Evolutionary conservation across 1,140 invertebrate genomes (phyloP), one percentile per base, ranked within the genome.

Genomic region (Orchestia grillus): DNA sequence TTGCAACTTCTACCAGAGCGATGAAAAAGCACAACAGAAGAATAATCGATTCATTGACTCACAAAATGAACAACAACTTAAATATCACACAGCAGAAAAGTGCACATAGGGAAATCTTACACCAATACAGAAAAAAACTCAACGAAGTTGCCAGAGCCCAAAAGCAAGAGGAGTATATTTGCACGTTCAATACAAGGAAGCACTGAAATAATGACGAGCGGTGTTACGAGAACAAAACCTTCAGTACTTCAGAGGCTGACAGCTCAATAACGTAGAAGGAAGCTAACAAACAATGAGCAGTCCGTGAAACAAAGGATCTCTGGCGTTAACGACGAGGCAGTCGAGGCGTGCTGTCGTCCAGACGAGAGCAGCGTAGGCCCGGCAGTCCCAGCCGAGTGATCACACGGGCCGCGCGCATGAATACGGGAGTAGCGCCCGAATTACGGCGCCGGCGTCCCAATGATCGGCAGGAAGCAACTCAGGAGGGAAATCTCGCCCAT

Each of bases 391-490:
- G 44, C 43, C 36, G 41, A 40, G 92, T 44, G 41, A 94, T 94
- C 92, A 47, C 6, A 44, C 92, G 44, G 92, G 19, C 43, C 41
- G 4, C 8, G 92, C 19, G 92, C 92, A 94, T 94, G 92, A 44
- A 94, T 94, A 45, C 92, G 44, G 43, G 92, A 94, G 92, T 44
- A 94, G 92, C 92, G 23, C 40, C 43, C 92, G 41, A 94, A 94
- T 90, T 90, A 90, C 88, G 88, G 43, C 15, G 15, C 88, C 43
- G 41, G n/a, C n/a, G 41, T 15, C 88, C 88, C 4, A 90, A 90
- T 94, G 43, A 94, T 40, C 43, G 44, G 43, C 44, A 94, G 92
- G 92, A 94, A 94, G 92, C 92, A 94, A 94, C 43, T 94, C 92
- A 94, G 92, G 23, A 47, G 92, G 92, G 92, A 94, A 94, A 94